phyloP scores from a whole-genome alignment of 1,140 invertebrate genomes.

The Parasteatoda tepidariorum region DNA sequence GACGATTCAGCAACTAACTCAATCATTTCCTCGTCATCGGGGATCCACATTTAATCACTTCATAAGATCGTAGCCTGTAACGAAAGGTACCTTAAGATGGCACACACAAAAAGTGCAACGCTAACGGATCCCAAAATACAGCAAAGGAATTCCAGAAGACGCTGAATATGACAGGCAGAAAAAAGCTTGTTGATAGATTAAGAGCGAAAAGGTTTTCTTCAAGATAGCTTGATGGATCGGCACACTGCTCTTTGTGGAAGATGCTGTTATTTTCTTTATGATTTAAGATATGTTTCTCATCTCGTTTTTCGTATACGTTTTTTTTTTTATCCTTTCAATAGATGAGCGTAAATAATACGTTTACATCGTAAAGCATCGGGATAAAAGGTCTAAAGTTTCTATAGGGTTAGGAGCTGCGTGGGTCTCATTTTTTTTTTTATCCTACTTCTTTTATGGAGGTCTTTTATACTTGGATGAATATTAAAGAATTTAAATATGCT shows the following conservation, averaged over 20 bases:
- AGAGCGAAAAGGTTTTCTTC: constrained; percentile 27
- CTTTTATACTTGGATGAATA: not conserved
- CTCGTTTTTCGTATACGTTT: not conserved
- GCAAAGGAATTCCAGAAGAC: not conserved
- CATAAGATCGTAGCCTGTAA: not conserved
- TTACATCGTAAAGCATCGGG: constrained; percentile 15
- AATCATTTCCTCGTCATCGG: not conserved
- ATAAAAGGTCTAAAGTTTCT: constrained; percentile 29
- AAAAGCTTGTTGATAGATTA: constrained; percentile 51
- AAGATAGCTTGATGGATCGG: constrained; percentile 38
- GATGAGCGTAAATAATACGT: constrained; percentile 31
- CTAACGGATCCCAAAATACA: not conserved
- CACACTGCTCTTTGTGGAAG: constrained; percentile 16
- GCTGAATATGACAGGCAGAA: constrained; percentile 44
- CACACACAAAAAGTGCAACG: constrained; percentile 20
- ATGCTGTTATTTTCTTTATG: not conserved
- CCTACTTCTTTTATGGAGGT: not conserved
- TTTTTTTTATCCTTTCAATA: not conserved
- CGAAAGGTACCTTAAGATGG: constrained; percentile 14
- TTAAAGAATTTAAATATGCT: not conserved
- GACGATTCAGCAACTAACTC: too few species aligned
- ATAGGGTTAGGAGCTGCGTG: not conserved
- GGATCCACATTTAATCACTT: constrained; percentile 3
- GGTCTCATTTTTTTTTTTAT: too few species aligned
- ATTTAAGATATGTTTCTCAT: constrained; percentile 44